phyloP scores from a whole-genome alignment of 2,888 invertebrate species.

The Polydrusus pterygomalis region DNA sequence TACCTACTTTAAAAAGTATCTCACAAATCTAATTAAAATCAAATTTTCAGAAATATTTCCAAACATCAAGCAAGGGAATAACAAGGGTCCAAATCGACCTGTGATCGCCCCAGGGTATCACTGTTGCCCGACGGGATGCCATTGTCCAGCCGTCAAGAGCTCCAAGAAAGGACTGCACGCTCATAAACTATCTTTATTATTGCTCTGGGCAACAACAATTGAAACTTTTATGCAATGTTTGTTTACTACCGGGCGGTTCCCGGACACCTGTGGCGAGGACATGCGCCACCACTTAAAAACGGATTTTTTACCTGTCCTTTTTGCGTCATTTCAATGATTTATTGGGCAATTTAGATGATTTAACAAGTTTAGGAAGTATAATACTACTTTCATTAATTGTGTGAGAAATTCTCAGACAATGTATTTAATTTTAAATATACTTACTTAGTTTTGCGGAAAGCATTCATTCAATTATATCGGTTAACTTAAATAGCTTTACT shows the following conservation, averaged over 20 bases:
- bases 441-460: too few relatives aligned
- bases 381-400: background rate
- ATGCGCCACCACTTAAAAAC: slow-evolving; percentile 52
- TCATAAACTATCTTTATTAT: slow-evolving; percentile 72
- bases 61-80: slow-evolving; percentile 40
- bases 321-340: slow-evolving; percentile 12
- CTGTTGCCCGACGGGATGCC: slow-evolving; percentile 69
- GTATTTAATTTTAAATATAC: too few relatives aligned
- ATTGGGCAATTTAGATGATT: background rate
- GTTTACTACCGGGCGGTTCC: slow-evolving; percentile 61
- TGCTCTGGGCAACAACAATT: slow-evolving; percentile 66
- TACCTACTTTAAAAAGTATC: background rate
- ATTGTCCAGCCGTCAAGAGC: slow-evolving; percentile 72
- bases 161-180: slow-evolving; percentile 66
- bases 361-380: background rate
- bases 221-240: slow-evolving; percentile 67
- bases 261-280: slow-evolving; percentile 56
- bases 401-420: too few relatives aligned
- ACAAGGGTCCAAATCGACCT: slow-evolving; percentile 33
- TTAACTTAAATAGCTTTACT: too few relatives aligned
- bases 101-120: slow-evolving; percentile 64
- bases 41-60: slow-evolving; percentile 3
- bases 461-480: too few relatives aligned
- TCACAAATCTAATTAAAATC: slow-evolving; percentile 17
- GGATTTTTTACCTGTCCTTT: slow-evolving; percentile 40